Conservation (phyloP, 2,113 vertebrate species). For the Phrynosoma platyrhinos region DNA sequence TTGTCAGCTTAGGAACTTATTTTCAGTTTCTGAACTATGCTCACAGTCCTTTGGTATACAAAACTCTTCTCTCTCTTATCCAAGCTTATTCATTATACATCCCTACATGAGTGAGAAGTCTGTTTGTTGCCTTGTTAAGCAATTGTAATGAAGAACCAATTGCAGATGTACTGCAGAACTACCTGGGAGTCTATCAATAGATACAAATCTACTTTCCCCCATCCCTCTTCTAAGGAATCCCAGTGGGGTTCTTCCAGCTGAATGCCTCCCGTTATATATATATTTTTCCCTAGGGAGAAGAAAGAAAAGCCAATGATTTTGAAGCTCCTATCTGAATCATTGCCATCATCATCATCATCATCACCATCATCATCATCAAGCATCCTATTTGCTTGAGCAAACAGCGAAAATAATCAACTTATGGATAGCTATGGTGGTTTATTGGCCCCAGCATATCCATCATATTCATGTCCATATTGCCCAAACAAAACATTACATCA, state of each 20-base stretch:
- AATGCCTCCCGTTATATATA: neutral
- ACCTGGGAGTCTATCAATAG: neutral
- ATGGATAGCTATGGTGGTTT: neutral
- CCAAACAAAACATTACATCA: too few species aligned
- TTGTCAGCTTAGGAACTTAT: neutral
- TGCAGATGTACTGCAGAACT: neutral
- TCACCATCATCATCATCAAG: too few species aligned
- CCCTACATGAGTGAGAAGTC: neutral
- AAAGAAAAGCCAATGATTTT: conserved; percentile 36
- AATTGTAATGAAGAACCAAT: neutral
- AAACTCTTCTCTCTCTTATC: neutral
- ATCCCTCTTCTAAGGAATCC: neutral
- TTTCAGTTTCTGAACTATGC: neutral
- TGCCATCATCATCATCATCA: neutral
- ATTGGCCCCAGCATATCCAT: too few species aligned
- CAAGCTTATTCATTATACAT: neutral
- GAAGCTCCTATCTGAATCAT: neutral
- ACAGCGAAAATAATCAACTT: conserved; percentile 46
- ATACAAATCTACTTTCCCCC: neutral
- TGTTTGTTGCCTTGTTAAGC: neutral
- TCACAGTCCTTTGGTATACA: neutral
- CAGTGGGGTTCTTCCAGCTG: neutral
- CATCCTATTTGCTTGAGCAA: conserved; percentile 42
- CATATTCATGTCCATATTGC: too few species aligned
- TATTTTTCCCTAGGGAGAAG: neutral